Conservation (phyloP, 2,797 vertebrate species). For the Calcarius lapponicus region DNA sequence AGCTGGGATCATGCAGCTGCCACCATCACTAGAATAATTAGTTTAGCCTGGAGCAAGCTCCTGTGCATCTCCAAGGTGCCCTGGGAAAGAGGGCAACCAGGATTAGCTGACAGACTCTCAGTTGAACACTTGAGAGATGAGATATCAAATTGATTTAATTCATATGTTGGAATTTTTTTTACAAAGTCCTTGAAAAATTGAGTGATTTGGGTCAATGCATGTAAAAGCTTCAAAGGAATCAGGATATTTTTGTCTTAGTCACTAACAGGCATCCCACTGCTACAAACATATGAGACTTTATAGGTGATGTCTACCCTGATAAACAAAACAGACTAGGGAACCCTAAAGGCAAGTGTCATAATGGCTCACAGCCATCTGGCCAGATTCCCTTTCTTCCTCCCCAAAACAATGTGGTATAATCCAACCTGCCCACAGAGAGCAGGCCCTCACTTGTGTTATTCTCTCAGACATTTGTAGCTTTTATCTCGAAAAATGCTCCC, state of each 20-base stretch:
- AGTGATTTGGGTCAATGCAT: slow-evolving; percentile 42
- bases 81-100: slow-evolving; percentile 48
- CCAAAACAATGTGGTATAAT: background rate
- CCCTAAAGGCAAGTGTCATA: slow-evolving; percentile 34
- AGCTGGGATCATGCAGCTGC: slow-evolving; percentile 57
- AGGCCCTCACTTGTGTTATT: background rate
- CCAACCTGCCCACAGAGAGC: background rate
- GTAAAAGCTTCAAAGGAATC: slow-evolving; percentile 36
- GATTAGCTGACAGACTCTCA: slow-evolving; percentile 36
- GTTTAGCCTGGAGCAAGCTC: slow-evolving; percentile 56
- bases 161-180: slow-evolving; percentile 13
- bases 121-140: slow-evolving; percentile 60
- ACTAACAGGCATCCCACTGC: slow-evolving; percentile 35
- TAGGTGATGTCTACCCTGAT: slow-evolving; percentile 40
- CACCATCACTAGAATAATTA: slow-evolving; percentile 50
- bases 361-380: slow-evolving; percentile 25
- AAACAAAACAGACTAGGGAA: slow-evolving; percentile 27
- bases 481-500: background rate
- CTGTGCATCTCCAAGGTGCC: slow-evolving; percentile 48
- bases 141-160: slow-evolving; percentile 63
- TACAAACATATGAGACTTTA: slow-evolving; percentile 45
- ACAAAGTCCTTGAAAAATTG: slow-evolving; percentile 25
- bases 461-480: background rate
- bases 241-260: slow-evolving; percentile 32
- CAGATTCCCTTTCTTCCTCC: background rate